A percentile compares a stretch with the other conserved stretches of the same genome.
These are phyloP conservation scores for Talpa occidentalis DNA, from an alignment of 2,113 vertebrate genomes.

Conservation along the genomic window DNA sequence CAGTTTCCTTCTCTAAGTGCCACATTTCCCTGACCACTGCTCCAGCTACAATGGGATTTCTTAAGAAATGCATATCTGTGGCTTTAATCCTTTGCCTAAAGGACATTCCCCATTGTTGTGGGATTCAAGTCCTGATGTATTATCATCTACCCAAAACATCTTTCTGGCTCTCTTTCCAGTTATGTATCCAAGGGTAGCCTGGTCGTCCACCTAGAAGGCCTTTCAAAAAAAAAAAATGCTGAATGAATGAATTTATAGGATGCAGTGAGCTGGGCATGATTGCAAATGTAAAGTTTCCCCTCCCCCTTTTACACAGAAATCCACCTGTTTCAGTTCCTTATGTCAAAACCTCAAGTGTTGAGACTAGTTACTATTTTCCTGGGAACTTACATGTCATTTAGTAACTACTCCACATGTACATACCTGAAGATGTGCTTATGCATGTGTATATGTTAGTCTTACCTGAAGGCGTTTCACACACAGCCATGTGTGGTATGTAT, in stretches of 20 bases:
- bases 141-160: neutral
- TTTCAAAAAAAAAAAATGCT: neutral
- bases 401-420: neutral
- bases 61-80: neutral
- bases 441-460: neutral
- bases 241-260: neutral
- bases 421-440: neutral
- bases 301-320: neutral
- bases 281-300: neutral
- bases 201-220: neutral
- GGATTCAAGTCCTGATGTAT: neutral
- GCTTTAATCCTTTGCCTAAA: neutral
- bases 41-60: neutral
- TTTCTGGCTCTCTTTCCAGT: neutral
- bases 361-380: slow-evolving; percentile 1
- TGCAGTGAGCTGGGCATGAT: accelerated
- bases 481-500: neutral
- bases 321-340: neutral
- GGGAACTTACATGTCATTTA: neutral
- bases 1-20: accelerated
- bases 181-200: neutral
- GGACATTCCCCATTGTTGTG: neutral
- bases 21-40: accelerated
- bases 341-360: neutral
- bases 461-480: neutral